phyloP scores from a whole-genome alignment of 1,140 invertebrate genomes.

The Nymphalis io region DNA sequence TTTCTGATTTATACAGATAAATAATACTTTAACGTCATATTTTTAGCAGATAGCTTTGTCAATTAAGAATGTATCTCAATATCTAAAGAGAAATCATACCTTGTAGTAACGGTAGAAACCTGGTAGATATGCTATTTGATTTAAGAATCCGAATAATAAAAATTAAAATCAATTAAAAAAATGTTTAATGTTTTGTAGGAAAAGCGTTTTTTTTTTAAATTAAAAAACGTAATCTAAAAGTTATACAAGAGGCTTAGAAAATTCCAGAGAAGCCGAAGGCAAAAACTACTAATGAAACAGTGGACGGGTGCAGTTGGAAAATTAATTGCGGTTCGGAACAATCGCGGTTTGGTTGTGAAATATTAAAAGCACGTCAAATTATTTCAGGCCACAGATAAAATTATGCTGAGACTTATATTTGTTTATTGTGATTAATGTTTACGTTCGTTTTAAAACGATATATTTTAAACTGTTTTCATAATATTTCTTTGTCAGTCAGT shows the following conservation, averaged over 20 bases:
- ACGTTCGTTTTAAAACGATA: neutral
- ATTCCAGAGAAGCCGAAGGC: slow-evolving; percentile 9
- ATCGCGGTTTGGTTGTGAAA: slow-evolving; percentile 7
- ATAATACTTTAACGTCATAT: no score
- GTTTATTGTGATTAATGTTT: neutral
- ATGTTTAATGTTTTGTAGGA: neutral
- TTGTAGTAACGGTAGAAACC: no score
- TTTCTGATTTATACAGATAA: no score
- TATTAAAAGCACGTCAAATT: slow-evolving; percentile 9
- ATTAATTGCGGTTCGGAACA: slow-evolving; percentile 15
- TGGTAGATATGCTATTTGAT: no score
- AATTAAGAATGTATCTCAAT: no score
- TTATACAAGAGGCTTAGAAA: slow-evolving; percentile 3
- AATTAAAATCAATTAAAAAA: no score
- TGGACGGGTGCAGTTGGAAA: slow-evolving; percentile 4
- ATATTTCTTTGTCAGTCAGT: no score
- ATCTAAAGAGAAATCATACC: no score
- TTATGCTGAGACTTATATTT: slow-evolving; percentile 8
- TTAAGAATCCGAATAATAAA: no score
- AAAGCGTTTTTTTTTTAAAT: neutral
- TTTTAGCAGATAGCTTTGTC: no score
- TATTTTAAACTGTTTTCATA: no score
- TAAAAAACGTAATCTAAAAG: neutral
- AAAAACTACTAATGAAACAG: slow-evolving; percentile 12
- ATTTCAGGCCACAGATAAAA: neutral